phyloP scores from a whole-genome alignment of 1,140 invertebrate species.

The Phymastichus coffea region DNA sequence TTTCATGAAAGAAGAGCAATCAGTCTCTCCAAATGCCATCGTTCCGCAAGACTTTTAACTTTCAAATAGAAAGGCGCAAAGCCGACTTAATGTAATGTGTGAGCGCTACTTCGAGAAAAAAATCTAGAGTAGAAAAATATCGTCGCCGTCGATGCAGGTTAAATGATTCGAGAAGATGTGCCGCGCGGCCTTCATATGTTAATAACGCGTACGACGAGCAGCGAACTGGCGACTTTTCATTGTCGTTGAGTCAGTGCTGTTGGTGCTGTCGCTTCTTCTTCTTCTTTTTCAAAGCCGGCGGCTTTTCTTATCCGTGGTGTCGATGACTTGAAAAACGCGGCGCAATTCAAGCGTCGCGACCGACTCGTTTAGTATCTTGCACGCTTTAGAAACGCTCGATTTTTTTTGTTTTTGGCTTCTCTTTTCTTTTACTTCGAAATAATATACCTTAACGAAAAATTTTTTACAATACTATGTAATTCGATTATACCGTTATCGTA shows the following conservation, averaged over 20 bases:
- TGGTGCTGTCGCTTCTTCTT: background rate
- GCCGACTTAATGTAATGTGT: background rate
- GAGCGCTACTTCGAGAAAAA: too few species aligned
- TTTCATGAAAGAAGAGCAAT: too few species aligned
- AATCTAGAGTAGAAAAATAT: background rate
- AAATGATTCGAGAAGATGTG: background rate
- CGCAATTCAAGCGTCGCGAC: background rate
- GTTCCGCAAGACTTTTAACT: too few species aligned
- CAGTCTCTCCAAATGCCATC: too few species aligned
- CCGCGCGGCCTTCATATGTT: conserved; percentile 14
- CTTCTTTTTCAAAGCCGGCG: background rate
- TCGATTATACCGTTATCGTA: too few species aligned
- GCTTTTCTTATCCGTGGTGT: background rate
- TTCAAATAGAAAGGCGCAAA: background rate
- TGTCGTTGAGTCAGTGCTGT: conserved; percentile 12
- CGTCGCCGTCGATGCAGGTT: conserved; percentile 5
- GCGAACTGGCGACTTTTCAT: conserved; percentile 2
- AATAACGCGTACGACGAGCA: background rate
- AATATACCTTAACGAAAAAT: too few species aligned
- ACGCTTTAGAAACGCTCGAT: background rate
- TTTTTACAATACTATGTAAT: too few species aligned
- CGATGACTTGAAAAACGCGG: conserved; percentile 3
- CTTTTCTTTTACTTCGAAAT: too few species aligned
- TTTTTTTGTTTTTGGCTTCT: background rate
- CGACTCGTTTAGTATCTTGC: background rate